Percentiles rank a stretch among this genome's conserved stretches.
Conservation (phyloP, 2,888 invertebrate genomes). For the Drosophila pseudotakahashii region DNA sequence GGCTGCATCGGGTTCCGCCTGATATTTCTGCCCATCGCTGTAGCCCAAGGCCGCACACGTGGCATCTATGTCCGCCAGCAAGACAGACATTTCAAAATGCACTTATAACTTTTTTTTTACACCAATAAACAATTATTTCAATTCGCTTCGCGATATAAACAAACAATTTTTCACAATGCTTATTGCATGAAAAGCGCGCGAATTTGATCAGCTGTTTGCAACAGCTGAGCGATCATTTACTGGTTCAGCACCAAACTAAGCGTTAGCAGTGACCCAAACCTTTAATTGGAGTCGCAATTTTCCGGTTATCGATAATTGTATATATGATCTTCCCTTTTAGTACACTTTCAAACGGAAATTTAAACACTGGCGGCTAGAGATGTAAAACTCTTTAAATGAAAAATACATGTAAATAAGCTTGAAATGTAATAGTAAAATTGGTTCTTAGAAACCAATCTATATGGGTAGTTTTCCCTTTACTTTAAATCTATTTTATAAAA, state of each 20-base stretch:
- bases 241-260: not conserved
- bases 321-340: not conserved
- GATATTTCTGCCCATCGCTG: constrained; percentile 82
- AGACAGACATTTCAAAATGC: constrained; percentile 78
- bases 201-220: constrained; percentile 55
- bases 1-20: constrained; percentile 82
- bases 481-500: too few relatives aligned
- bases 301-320: not conserved
- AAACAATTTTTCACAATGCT: not conserved
- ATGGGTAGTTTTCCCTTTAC: too few relatives aligned
- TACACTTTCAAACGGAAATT: not conserved
- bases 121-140: not conserved
- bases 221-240: constrained; percentile 27
- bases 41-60: constrained; percentile 84
- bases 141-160: not conserved
- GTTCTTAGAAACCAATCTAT: too few relatives aligned
- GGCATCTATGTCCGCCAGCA: constrained; percentile 84
- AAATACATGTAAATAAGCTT: too few relatives aligned
- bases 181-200: constrained; percentile 8
- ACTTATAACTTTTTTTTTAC: not conserved
- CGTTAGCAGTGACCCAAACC: not conserved
- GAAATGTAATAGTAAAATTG: too few relatives aligned
- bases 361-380: not conserved
- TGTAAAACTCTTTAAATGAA: too few relatives aligned
- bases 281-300: not conserved